Percentiles rank a stretch among this genome's conserved stretches.
Conservation (phyloP, 2,888 invertebrate genomes). For the Diabrotica balteata region DNA sequence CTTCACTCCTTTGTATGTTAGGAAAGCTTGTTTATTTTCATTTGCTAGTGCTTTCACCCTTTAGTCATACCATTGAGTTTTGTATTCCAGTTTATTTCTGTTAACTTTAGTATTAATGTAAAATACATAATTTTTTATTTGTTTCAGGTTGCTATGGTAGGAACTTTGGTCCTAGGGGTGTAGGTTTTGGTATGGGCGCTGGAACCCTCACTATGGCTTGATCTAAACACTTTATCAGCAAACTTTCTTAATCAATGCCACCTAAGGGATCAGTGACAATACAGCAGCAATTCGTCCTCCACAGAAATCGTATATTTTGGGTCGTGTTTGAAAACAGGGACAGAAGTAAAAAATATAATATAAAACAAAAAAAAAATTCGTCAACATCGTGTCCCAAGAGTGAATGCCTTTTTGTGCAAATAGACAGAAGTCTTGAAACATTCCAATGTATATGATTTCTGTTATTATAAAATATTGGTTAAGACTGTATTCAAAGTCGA, state of each 20-base stretch:
- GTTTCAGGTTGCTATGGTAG: conserved; percentile 78
- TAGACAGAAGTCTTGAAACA: conserved; percentile 10
- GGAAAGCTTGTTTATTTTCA: too few relatives aligned
- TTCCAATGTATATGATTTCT: conserved; percentile 30
- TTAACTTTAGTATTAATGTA: too few relatives aligned
- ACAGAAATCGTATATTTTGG: conserved; percentile 32
- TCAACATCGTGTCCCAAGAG: background rate
- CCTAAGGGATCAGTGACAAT: conserved; percentile 7
- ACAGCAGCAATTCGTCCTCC: conserved; percentile 10
- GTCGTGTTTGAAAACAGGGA: conserved; percentile 1
- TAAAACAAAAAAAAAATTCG: background rate
- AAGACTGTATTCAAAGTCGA: conserved; percentile 43
- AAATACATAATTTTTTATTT: background rate
- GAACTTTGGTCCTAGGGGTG: conserved; percentile 87
- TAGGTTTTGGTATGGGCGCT: conserved; percentile 90
- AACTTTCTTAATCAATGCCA: conserved; percentile 44
- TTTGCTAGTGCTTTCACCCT: too few relatives aligned
- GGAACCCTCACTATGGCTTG: conserved; percentile 90
- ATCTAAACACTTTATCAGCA: conserved; percentile 41
- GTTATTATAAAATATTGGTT: conserved; percentile 40
- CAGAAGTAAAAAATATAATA: background rate
- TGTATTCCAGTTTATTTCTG: too few relatives aligned
- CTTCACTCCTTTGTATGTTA: too few relatives aligned
- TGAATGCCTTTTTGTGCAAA: background rate
- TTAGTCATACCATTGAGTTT: too few relatives aligned